These are phyloP conservation scores for Trichacis sp. DNA, from an alignment of 2,888 invertebrate genomes.

Conservation along the genomic window DNA sequence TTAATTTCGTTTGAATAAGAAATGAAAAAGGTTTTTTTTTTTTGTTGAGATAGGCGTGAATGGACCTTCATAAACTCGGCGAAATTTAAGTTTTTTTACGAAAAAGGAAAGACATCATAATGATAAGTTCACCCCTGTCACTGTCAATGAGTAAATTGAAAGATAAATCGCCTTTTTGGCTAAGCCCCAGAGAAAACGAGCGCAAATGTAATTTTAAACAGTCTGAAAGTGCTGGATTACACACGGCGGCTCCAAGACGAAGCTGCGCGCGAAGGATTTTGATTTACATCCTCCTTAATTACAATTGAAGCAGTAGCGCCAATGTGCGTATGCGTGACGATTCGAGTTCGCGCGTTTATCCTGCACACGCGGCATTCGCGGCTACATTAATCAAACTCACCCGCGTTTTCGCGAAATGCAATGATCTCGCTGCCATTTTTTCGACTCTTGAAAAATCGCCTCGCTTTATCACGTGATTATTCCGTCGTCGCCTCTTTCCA, in stretches of 20 bases:
- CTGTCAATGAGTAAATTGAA: no score
- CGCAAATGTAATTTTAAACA: slow-evolving; percentile 4
- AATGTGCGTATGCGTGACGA: slow-evolving; percentile 6
- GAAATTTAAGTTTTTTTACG: no score
- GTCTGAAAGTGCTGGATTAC: slow-evolving; percentile 2
- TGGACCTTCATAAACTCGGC: no score
- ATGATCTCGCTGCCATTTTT: not conserved
- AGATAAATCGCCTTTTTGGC: no score
- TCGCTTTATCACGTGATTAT: not conserved
- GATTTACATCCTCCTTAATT: no score
- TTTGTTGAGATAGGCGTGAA: no score
- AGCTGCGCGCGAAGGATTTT: no score
- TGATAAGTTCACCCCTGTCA: no score
- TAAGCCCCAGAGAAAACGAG: not conserved
- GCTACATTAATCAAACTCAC: slow-evolving; percentile 12
- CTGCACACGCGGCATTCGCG: not conserved
- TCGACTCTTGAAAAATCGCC: not conserved
- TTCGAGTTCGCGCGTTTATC: slow-evolving; percentile 1
- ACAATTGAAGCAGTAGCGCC: slow-evolving; percentile 65
- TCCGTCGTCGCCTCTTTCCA: no score
- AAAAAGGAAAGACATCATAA: no score
- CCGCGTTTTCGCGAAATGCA: slow-evolving; percentile 10
- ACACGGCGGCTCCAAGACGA: not conserved
- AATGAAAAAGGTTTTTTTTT: no score
- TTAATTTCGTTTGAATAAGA: no score